Percentiles rank a stretch among this genome's conserved stretches.
phyloP scores from a whole-genome alignment of 1,140 invertebrate species.

The Aphidius gifuensis region DNA sequence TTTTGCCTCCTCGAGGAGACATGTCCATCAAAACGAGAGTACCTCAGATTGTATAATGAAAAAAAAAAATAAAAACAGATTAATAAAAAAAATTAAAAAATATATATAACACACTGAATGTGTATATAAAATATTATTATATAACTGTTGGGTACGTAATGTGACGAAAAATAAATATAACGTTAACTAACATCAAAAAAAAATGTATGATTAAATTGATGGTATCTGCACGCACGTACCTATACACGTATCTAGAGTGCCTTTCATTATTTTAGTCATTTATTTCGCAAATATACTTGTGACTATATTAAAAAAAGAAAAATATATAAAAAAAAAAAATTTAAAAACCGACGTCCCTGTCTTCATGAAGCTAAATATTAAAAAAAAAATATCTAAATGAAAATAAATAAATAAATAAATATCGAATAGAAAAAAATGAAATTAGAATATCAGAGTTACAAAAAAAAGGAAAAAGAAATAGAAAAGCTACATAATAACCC shows the following conservation, averaged over 20 bases:
- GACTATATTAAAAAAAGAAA: background rate
- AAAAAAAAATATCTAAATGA: conserved; percentile 11
- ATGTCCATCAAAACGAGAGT: conserved; percentile 18
- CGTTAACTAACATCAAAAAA: conserved; percentile 1
- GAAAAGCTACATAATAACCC: too few relatives aligned
- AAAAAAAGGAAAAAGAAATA: background rate
- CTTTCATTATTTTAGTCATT: conserved; percentile 34
- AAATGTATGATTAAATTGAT: conserved; percentile 19
- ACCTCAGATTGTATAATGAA: conserved; percentile 25
- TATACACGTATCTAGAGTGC: conserved; percentile 31
- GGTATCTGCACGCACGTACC: conserved; percentile 29
- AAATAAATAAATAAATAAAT: conserved; percentile 1
- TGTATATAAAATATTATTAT: conserved; percentile 27
- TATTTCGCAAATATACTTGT: conserved; percentile 4
- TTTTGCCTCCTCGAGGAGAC: conserved; percentile 5
- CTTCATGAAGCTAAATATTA: conserved; percentile 19
- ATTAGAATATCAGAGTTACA: conserved; percentile 7
- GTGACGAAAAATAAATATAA: conserved; percentile 8
- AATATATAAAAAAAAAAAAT: background rate
- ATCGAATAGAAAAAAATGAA: conserved; percentile 6
- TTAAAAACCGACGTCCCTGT: conserved; percentile 24
- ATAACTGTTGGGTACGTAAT: conserved; percentile 23
- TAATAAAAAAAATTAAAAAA: too few relatives aligned
- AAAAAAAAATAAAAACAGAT: conserved; percentile 15
- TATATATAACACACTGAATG: conserved; percentile 11